A percentile compares a stretch with the other conserved stretches of the same genome.
phyloP scores from a whole-genome alignment of 35 echinoderm and acorn worm genomes.

The Apostichopus japonicus region DNA sequence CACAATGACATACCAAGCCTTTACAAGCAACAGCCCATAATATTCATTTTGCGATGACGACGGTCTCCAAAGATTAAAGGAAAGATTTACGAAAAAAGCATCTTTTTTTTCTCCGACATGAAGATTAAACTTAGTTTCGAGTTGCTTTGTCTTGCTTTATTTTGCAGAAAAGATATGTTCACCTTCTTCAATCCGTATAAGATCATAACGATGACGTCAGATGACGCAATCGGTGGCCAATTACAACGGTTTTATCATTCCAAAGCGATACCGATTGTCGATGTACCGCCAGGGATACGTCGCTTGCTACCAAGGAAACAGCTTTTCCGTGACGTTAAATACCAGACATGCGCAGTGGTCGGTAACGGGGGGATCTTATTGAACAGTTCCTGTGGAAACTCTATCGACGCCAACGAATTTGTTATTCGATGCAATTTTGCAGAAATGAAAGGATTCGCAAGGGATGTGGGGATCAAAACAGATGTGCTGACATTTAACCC shows the following conservation, averaged over 20 bases:
- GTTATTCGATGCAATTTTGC: constrained; percentile 93
- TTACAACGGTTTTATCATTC: constrained; percentile 83
- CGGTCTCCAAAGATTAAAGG: no score
- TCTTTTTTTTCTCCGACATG: background rate
- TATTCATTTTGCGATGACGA: no score
- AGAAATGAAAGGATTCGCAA: constrained; percentile 72
- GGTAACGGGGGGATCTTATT: constrained; percentile 92
- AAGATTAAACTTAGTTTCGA: background rate
- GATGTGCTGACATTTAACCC: constrained; percentile 96
- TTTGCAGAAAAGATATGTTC: constrained; percentile 81
- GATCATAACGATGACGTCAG: constrained; percentile 95
- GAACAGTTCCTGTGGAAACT: constrained; percentile 77
- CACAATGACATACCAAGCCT: background rate
- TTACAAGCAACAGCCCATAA: no score
- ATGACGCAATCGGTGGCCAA: constrained; percentile 83
- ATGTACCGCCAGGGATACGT: constrained; percentile 70
- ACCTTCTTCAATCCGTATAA: constrained; percentile 87
- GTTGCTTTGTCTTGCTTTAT: background rate
- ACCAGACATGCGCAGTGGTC: constrained; percentile 85
- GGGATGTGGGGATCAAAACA: constrained; percentile 85
- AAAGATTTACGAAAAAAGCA: background rate
- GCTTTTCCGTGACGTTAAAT: constrained; percentile 75
- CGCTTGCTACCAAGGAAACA: constrained; percentile 78
- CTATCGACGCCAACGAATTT: constrained; percentile 83
- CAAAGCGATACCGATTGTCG: constrained; percentile 68